These are phyloP conservation scores for Numenius arquata DNA, from an alignment of 2,113 vertebrate genomes.

Conservation along the genomic window DNA sequence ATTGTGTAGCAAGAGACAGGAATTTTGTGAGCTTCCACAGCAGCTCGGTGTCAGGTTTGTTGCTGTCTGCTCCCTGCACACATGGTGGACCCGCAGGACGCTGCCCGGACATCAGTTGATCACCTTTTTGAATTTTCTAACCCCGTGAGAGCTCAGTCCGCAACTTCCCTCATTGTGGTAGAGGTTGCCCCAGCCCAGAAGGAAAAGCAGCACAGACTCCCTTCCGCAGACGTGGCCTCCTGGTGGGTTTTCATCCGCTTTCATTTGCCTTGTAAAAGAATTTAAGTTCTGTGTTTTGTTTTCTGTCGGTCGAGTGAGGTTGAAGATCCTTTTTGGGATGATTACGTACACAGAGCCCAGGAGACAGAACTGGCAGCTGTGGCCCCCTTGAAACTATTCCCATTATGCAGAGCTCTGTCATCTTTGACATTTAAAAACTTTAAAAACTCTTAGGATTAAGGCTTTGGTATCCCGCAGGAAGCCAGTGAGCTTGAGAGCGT, in stretches of 20 bases:
- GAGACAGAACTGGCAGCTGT: neutral
- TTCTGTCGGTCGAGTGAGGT: neutral
- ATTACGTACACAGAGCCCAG: neutral
- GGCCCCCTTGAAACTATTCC: neutral
- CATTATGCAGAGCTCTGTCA: neutral
- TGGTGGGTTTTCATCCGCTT: neutral
- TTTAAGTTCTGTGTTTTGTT: neutral
- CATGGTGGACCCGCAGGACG: rapidly evolving
- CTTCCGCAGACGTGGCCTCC: no score
- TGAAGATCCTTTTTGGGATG: neutral
- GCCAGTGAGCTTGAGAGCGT: neutral
- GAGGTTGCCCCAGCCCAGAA: neutral
- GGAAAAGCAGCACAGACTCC: no score
- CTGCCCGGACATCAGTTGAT: neutral
- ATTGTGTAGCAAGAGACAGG: constrained; percentile 51
- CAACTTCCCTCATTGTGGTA: neutral
- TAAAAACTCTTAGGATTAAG: neutral
- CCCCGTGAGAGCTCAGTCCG: neutral
- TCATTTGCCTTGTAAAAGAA: neutral
- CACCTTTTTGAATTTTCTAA: neutral
- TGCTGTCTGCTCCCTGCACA: neutral
- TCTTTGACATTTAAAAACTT: neutral
- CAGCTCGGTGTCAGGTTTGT: constrained; percentile 46
- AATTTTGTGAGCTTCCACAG: neutral
- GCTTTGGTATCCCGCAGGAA: neutral